Base-by-base conservation (phyloP, 2,888 invertebrate species). In the Diploptera punctata region DNA sequence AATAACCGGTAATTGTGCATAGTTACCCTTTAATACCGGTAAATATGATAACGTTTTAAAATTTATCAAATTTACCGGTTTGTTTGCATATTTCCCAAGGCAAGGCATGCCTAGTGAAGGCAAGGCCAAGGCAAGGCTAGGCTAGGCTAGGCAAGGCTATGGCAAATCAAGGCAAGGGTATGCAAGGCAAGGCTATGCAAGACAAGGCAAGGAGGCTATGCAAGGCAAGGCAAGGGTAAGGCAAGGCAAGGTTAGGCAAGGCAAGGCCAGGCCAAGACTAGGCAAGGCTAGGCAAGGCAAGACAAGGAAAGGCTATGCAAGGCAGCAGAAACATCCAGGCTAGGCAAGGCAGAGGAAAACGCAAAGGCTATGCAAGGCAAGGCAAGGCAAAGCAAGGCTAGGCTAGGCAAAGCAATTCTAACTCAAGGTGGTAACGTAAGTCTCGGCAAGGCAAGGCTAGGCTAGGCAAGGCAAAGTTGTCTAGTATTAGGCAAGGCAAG, bases 141-240 rank as follows among this genome's bases (percentile, higher is more conserved):
- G 67, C 67, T 33, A 33, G 67, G 67, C 67, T 33, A 33, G 67
- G 67, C 67, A 26, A 29, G 67, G 67, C 67, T 33, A 33, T 29
- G n/a, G 67, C 67, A 65, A 65, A 33, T 29, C 67, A 65, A 65
- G 67, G 67, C 67, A 65, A 65, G 67, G 67, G 33, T 33, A 33
- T 29, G 67, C 67, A 65, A 33, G 67, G 67, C 67, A 33, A 43
- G 60, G 26, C 38, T 9, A 38, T 5, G 38, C 38, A 38, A 38
- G 38, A 13, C 38, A 38, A 38, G 38, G 38, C 38, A 38, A 38
- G 38, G 38, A 38, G 38, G 38, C 38, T 9, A 38, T 5, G 38
- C 38, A 38, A 38, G 38, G 38, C 38, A 38, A 60, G 67, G 67
- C 67, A 65, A 33, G n/a, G 67, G 38, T 33, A 65, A 33, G 67